A percentile compares a stretch with the other conserved stretches of the same genome.
These are phyloP conservation scores for Hippoglossus stenolepis DNA, from an alignment of 2,113 vertebrate species.

Conservation along the genomic window DNA sequence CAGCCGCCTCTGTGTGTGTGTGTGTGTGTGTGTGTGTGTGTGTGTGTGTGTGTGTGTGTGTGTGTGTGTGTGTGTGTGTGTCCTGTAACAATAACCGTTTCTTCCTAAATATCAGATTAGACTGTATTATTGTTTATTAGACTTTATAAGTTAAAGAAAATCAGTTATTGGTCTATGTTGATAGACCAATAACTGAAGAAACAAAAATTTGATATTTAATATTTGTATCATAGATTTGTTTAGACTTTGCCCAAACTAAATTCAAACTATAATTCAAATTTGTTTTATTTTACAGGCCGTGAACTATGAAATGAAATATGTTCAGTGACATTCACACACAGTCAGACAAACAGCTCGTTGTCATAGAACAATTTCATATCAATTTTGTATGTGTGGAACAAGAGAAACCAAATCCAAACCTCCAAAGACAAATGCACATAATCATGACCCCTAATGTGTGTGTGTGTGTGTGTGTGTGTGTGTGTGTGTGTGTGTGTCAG, in stretches of 20 bases:
- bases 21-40: background rate
- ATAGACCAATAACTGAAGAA: too few relatives aligned
- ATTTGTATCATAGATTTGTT: background rate
- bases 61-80: background rate
- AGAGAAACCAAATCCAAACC: background rate
- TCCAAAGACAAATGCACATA: background rate
- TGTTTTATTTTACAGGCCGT: background rate
- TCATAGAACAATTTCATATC: background rate
- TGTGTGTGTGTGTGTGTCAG: conserved; percentile 43
- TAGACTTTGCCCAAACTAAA: background rate
- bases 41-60: background rate
- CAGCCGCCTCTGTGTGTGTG: background rate
- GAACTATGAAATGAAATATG: background rate
- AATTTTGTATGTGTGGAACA: background rate
- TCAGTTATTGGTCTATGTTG: background rate
- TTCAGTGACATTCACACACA: background rate
- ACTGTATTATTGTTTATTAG: background rate
- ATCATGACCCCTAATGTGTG: background rate
- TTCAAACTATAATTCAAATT: background rate
- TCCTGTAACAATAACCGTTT: background rate
- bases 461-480: conserved; percentile 28
- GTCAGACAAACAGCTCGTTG: background rate
- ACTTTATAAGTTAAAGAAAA: background rate
- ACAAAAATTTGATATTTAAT: background rate
- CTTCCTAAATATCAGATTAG: background rate